These are phyloP conservation scores for Ichneumoninae sp. DNA, from an alignment of 2,888 invertebrate species.

Conservation along the genomic window DNA sequence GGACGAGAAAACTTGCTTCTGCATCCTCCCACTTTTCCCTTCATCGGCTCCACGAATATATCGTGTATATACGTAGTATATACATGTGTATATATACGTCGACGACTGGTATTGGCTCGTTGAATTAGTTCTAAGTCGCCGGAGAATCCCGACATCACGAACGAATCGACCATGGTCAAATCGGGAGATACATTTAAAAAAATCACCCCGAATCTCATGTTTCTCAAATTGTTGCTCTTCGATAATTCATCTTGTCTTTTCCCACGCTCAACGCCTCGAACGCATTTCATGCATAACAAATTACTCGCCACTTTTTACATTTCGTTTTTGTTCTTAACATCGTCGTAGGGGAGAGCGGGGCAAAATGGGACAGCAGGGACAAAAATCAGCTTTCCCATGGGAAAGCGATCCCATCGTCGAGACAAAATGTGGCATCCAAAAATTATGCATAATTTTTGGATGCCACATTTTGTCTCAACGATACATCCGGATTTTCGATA, in stretches of 20 bases:
- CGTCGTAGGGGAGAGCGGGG: no score
- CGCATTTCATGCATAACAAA: not conserved
- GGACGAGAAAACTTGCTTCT: conserved; percentile 38
- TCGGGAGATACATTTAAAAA: conserved; percentile 20
- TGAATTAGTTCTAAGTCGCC: conserved; percentile 62
- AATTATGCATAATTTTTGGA: no score
- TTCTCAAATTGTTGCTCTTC: not conserved
- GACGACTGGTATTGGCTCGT: conserved; percentile 65
- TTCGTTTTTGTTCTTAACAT: not conserved
- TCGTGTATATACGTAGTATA: not conserved
- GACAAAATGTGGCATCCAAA: no score
- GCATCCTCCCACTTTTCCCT: conserved; percentile 38
- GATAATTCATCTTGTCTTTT: conserved; percentile 12
- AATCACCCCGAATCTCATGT: conserved; percentile 34
- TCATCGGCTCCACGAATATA: conserved; percentile 29
- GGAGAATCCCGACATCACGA: conserved; percentile 45
- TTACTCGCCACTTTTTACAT: not conserved
- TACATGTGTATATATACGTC: conserved; percentile 23
- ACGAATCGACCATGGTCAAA: conserved; percentile 46
- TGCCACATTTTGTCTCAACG: no score
- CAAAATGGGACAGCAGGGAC: no score
- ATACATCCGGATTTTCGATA: no score
- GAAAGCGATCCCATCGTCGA: no score
- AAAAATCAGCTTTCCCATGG: no score
- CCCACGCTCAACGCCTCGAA: not conserved